phyloP scores from a whole-genome alignment of 2,797 vertebrate species.

The Falco naumanni region DNA sequence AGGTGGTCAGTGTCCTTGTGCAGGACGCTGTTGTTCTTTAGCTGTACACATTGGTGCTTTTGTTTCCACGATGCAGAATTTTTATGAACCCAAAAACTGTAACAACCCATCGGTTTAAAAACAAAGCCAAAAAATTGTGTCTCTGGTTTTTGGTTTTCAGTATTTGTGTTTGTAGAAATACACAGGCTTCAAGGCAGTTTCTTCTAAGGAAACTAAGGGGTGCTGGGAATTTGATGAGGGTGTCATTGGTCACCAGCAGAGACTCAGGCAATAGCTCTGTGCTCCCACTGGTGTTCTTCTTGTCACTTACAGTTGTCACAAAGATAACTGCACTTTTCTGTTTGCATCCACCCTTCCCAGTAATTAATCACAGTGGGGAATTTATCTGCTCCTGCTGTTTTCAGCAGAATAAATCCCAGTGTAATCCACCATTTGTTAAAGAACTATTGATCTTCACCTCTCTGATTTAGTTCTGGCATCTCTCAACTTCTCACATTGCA shows the following conservation, averaged over 20 bases:
- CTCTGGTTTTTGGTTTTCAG: not conserved
- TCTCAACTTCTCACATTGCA: not conserved
- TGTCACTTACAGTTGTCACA: slow-evolving; percentile 43
- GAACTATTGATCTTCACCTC: slow-evolving; percentile 68
- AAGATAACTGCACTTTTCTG: slow-evolving; percentile 38
- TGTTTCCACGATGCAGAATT: not conserved
- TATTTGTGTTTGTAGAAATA: not conserved
- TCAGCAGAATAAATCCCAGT: slow-evolving; percentile 48
- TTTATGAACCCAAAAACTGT: not conserved
- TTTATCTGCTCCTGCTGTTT: slow-evolving; percentile 45
- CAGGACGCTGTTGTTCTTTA: not conserved
- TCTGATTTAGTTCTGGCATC: slow-evolving; percentile 53
- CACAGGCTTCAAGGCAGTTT: slow-evolving; percentile 3
- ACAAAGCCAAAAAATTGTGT: not conserved
- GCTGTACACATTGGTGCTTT: not conserved
- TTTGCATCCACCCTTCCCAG: slow-evolving; percentile 6
- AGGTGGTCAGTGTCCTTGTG: not conserved
- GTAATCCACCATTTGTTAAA: slow-evolving; percentile 68
- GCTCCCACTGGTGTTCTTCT: slow-evolving; percentile 3
- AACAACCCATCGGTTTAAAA: not conserved
- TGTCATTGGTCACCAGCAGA: slow-evolving; percentile 35
- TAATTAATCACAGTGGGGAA: slow-evolving; percentile 55
- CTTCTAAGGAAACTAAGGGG: not conserved
- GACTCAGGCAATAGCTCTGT: slow-evolving; percentile 7
- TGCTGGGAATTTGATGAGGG: slow-evolving; percentile 32